Evolutionary conservation across 2,888 invertebrate species (phyloP).

Genomic region (Sepioteuthis lessoniana): DNA sequence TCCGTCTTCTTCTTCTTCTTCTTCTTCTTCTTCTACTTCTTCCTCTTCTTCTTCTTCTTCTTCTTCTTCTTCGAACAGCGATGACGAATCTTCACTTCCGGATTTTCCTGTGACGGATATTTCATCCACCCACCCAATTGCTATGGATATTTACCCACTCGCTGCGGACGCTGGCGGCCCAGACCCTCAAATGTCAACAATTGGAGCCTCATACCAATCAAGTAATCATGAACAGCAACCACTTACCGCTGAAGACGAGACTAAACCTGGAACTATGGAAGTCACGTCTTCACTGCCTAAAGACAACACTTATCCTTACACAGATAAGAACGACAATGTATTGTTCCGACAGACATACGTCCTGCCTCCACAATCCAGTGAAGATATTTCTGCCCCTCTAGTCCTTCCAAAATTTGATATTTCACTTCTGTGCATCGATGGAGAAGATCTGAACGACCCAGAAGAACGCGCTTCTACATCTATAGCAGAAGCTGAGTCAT

Average conservation of each 20-base stretch:
- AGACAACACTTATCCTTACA: neutral
- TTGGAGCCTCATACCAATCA: neutral
- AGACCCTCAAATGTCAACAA: neutral
- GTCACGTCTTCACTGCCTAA: neutral
- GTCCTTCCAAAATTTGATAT: slow-evolving; percentile 33
- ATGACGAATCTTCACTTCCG: neutral
- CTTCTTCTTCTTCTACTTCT: neutral
- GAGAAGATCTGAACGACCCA: neutral
- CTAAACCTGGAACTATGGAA: neutral
- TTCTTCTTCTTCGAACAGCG: neutral
- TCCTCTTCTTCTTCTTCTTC: neutral
- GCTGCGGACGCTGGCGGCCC: neutral
- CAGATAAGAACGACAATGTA: neutral
- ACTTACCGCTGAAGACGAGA: neutral
- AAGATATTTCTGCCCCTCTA: neutral
- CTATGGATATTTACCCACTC: neutral
- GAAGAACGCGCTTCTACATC: neutral
- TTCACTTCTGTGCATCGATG: neutral
- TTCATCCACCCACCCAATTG: neutral
- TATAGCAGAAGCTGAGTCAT: neutral
- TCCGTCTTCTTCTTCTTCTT: neutral
- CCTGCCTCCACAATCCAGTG: neutral
- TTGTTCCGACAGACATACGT: neutral
- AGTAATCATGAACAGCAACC: neutral
- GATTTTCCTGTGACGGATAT: neutral